Evolutionary conservation across 2,888 invertebrate species (phyloP).

Genomic region (Morpho deidamia): DNA sequence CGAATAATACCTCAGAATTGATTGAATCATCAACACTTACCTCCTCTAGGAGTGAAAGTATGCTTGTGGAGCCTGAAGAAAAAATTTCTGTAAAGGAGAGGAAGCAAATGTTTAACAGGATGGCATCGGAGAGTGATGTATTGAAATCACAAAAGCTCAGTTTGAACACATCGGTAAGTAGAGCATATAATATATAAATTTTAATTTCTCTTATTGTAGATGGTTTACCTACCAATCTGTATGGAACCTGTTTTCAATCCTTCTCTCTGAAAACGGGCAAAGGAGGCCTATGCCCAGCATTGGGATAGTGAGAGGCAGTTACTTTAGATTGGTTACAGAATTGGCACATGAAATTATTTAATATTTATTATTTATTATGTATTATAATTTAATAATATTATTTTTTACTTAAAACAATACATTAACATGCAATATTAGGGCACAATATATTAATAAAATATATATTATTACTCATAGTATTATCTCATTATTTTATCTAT

Average conservation of each 20-base stretch:
- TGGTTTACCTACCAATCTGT: background rate
- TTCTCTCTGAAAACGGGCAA: too few relatives aligned
- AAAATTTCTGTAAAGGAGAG: slow-evolving; percentile 94
- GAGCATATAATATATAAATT: background rate
- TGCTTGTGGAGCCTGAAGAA: slow-evolving; percentile 74
- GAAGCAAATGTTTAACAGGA: slow-evolving; percentile 93
- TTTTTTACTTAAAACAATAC: too few relatives aligned
- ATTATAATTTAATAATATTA: background rate
- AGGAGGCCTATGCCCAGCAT: too few relatives aligned
- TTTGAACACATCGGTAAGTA: slow-evolving; percentile 80
- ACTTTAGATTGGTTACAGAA: too few relatives aligned
- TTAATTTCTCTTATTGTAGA: background rate
- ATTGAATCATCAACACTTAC: slow-evolving; percentile 38
- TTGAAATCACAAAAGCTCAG: slow-evolving; percentile 67
- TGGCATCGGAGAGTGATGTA: slow-evolving; percentile 89
- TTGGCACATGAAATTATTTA: too few relatives aligned
- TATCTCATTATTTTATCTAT: too few relatives aligned
- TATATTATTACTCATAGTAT: too few relatives aligned
- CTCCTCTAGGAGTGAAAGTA: slow-evolving; percentile 59
- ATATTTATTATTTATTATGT: background rate
- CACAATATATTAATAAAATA: too few relatives aligned
- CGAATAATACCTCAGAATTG: slow-evolving; percentile 36
- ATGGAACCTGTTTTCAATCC: too few relatives aligned
- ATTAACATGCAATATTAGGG: too few relatives aligned
- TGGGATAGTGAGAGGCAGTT: too few relatives aligned